These are phyloP conservation scores for Bellardia bayeri DNA, from an alignment of 2,888 invertebrate genomes.

Conservation along the genomic window DNA sequence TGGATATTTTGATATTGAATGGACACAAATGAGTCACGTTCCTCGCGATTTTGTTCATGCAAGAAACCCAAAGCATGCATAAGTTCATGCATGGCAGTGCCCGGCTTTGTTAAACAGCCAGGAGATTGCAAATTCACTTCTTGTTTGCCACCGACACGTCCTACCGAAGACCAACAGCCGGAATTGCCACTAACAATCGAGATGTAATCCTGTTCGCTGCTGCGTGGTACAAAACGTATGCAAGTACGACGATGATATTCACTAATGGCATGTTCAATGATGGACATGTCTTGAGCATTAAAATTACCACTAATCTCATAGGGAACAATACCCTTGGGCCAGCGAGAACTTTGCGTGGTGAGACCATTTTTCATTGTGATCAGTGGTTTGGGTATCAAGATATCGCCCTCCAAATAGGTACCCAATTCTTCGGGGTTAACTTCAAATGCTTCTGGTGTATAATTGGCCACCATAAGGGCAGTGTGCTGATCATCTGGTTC, in stretches of 20 bases:
- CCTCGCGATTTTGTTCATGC: conserved; percentile 92
- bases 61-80: conserved; percentile 92
- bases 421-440: conserved; percentile 92
- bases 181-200: conserved; percentile 88
- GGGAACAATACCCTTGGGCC: conserved; percentile 89
- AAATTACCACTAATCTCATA: conserved; percentile 89
- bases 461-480: conserved; percentile 79
- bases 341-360: conserved; percentile 86
- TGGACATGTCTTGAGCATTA: conserved; percentile 86
- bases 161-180: conserved; percentile 94
- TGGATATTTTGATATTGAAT: conserved; percentile 89
- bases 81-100: conserved; percentile 91
- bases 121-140: conserved; percentile 91
- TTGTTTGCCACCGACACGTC: conserved; percentile 87
- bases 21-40: conserved; percentile 88
- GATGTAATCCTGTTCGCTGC: conserved; percentile 88
- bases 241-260: conserved; percentile 92
- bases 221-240: conserved; percentile 89
- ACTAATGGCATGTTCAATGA: conserved; percentile 89
- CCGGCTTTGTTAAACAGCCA: conserved; percentile 88
- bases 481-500: conserved; percentile 84
- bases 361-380: conserved; percentile 86
- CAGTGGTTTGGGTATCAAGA: conserved; percentile 86
- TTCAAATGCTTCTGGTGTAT: conserved; percentile 76
- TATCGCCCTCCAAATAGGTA: conserved; percentile 91